Base-by-base conservation (phyloP, 2,797 vertebrate genomes). In the Salmo trutta region DNA sequence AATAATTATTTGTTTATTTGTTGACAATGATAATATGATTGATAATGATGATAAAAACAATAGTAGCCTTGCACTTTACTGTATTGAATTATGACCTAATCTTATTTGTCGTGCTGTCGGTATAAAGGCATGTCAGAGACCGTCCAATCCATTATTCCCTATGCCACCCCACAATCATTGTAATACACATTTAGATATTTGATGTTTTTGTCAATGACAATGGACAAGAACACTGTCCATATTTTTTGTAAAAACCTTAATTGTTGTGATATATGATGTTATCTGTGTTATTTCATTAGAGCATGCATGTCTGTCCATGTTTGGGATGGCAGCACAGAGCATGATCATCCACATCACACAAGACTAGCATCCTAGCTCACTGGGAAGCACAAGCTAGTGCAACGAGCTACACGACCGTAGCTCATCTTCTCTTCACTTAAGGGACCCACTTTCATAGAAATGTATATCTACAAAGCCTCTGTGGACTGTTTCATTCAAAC, bases 61-160 rank as follows among this genome's bases (percentile, higher is more conserved):
- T 86, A 83, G 86, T 91, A 85, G 86, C 83, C 86, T 91, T 92
- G 91, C 92, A 94, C 91, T 93, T 94, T 92, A 89, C 78, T 84
- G 76, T 83, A 90, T 84, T 79, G 83, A 87, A 82, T 88, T 88
- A 81, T 85, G 80, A 83, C 47, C 71, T 88, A 81, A 78, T 83
- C 56, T 88, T 92, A 88, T 92, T 87, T 88, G 84, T 91, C 85
- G 86, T 92, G 80, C 78, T 86, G 73, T 77, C 79, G 75, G 74
- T 77, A 59, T 68, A 80, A 68, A 79, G 78, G 77, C 83, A 86
- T 86, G 83, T 82, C 78, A 67, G 75, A 83, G 72, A 75, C 54
- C 5, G 72, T 71, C 73, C 77, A 73, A 77, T 77, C 66, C 71
- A 51, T 76, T 81, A 21, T 78, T 74, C 78, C 54, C 71, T 62